Percentiles rank a stretch among this genome's conserved stretches.
phyloP scores from a whole-genome alignment of 1,140 invertebrate species.

The Eumeta japonica region DNA sequence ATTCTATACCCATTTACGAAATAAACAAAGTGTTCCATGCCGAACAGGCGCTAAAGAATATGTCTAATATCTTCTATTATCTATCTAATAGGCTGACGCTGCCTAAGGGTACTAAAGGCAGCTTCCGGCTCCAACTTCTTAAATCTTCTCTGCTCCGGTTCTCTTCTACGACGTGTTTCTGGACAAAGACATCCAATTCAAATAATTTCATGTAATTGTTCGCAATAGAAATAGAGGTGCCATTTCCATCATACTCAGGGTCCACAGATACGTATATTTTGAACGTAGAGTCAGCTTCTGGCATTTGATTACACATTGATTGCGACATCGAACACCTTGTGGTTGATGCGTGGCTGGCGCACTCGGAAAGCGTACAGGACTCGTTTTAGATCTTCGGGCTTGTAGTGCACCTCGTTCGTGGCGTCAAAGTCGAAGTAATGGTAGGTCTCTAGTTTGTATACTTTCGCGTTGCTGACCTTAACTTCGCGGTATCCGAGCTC shows the following conservation, averaged over 20 bases:
- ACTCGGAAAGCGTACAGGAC: constrained; percentile 28
- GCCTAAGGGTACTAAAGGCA: constrained; percentile 66
- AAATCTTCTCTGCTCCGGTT: no score
- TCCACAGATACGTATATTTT: constrained; percentile 15
- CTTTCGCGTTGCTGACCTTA: constrained; percentile 56
- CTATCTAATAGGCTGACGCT: constrained; percentile 66
- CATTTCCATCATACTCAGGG: constrained; percentile 46
- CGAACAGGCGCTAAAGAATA: constrained; percentile 52
- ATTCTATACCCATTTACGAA: constrained; percentile 63
- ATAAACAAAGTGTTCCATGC: constrained; percentile 60
- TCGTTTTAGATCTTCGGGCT: constrained; percentile 11
- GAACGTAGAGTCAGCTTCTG: constrained; percentile 16
- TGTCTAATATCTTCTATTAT: constrained; percentile 54
- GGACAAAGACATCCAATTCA: constrained; percentile 68
- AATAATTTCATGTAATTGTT: constrained; percentile 63
- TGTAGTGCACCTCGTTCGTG: constrained; percentile 27
- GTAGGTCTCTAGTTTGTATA: constrained; percentile 56
- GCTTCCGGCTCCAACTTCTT: constrained; percentile 64
- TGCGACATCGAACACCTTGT: constrained; percentile 64
- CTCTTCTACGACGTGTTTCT: constrained; percentile 60
- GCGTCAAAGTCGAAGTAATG: constrained; percentile 55
- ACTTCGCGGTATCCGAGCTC: constrained; percentile 59
- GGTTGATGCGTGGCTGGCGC: constrained; percentile 61
- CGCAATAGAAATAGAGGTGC: constrained; percentile 59
- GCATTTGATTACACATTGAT: constrained; percentile 28